phyloP scores from a whole-genome alignment of 1,140 invertebrate species.

The Lerema accius region DNA sequence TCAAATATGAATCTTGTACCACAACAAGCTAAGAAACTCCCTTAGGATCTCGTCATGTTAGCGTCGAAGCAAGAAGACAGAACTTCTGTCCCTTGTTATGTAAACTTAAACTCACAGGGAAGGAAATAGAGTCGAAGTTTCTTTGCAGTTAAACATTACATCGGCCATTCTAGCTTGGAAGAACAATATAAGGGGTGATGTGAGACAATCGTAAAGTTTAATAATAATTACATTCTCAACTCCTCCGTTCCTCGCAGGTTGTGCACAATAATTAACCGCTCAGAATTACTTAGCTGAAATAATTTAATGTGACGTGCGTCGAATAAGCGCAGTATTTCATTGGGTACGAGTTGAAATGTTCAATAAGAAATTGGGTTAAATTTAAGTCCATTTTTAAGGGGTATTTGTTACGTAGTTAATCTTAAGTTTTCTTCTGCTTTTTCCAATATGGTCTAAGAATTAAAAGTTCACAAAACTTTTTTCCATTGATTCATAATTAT shows the following conservation, averaged over 20 bases:
- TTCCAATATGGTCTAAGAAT: too few relatives aligned
- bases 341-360: constrained; percentile 45
- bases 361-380: constrained; percentile 11
- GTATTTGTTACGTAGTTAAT: too few relatives aligned
- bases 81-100: constrained; percentile 27
- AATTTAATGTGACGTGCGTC: constrained; percentile 79
- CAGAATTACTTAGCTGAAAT: constrained; percentile 81
- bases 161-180: constrained; percentile 41
- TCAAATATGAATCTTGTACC: too few relatives aligned
- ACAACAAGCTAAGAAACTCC: constrained; percentile 78
- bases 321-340: constrained; percentile 52
- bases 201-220: constrained; percentile 83
- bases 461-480: too few relatives aligned
- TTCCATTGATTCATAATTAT: too few relatives aligned
- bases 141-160: constrained; percentile 27
- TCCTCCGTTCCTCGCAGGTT: constrained; percentile 77
- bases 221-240: constrained; percentile 83
- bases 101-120: constrained; percentile 46
- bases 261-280: constrained; percentile 82
- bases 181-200: constrained; percentile 72
- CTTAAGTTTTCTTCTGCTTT: too few relatives aligned
- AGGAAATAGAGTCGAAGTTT: constrained; percentile 38
- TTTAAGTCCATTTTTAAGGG: too few relatives aligned
- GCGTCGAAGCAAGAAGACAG: constrained; percentile 42
- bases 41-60: constrained; percentile 71